Base-by-base conservation (phyloP, 1,140 invertebrate species). In the Goniozus legneri region DNA sequence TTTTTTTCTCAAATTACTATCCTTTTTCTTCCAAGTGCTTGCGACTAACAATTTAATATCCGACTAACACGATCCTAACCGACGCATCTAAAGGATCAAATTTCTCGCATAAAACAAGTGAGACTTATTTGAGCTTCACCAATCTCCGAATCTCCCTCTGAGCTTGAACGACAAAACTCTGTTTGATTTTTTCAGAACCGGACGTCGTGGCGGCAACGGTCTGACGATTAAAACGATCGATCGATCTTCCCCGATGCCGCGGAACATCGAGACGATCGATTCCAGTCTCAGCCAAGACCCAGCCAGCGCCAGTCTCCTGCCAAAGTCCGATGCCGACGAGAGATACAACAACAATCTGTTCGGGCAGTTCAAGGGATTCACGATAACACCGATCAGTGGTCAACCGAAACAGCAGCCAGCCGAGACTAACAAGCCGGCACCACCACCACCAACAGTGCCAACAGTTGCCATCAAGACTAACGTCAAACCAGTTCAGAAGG, bases 361-460 rank as follows among this genome's bases (percentile, higher is more conserved):
- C 60, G 89, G 89, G 0, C 86, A 91, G 50, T 91, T 90, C 71
- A 90, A 90, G 74, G 89, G 89, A 1, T 92, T 91, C 66, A 85
- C 84, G 2, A 79, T 91, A 19, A 82, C 82, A 0, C 87, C 88
- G 0, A 74, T 89, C 0, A 75, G 13, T 4, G 32, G 8, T 13
- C 79, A 43, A 12, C 40, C 10, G 20, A 30, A 20, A 40, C 18
- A 24, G 20, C 46, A 44, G 19, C 36, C 34, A 3, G 56, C 68
- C 19, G 62, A 76, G 6, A 56, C 75, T 15, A 71, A 40, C 49
- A 71, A 75, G 19, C 54, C 76, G 1, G 78, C 78, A 0, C 80
- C 80, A 1, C 73, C 79, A 0, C 64, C 79, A 0, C 74, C 80
- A 2, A 64, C 73, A 2, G 65, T 71, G 3, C 67, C 69, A 6